Evolutionary conservation across 2,113 vertebrate genomes (phyloP), one percentile per base, ranked within the genome.

Genomic region (Cariama cristata): DNA sequence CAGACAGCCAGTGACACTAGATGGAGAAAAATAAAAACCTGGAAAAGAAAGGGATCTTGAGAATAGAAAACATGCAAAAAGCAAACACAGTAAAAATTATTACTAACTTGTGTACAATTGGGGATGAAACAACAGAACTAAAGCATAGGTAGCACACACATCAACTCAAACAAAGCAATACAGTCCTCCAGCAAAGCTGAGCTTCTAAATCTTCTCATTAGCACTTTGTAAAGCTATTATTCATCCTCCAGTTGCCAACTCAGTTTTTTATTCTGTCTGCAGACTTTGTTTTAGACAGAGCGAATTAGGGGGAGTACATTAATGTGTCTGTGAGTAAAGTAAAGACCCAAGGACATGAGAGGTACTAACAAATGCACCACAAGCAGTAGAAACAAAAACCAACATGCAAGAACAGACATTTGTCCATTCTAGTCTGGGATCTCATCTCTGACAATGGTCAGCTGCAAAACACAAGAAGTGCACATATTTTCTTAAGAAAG

Each of bases 1-100:
- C 58, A 98, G 95, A 96, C 99, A 99, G 75, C 91, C 89, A 73
- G 94, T 87, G 28, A 79, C 15, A 53, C 79, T 97, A 53, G 72
- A 93, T 40, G 93, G 63, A 53, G 98, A 97, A 73, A 98, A 94
- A 96, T 99, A 99, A 96, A 99, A 99, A 56, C 99, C 99, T 99
- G 83, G 79, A 44, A 92, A 87, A 96, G 26, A 94, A 53, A 23
- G 45, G 3, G 18, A 42, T 42, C 74, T 77, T 96, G 49, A 95
- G 52, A 91, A 71, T 1, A 60, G 35, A 26, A 21, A 27, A 49
- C 17, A 63, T 8, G 23, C 5, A 76, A 90, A 49, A 86, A 79
- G n/a, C 20, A 35, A 76, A 52, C 15, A 27, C 4, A 64, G 23
- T 32, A 49, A 63, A 28, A 28, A 50, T 15, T 45, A 42, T 55